Evolutionary conservation across 2,113 vertebrate species (phyloP), one percentile per base, ranked within the genome.

Genomic region (Falco punctatus): DNA sequence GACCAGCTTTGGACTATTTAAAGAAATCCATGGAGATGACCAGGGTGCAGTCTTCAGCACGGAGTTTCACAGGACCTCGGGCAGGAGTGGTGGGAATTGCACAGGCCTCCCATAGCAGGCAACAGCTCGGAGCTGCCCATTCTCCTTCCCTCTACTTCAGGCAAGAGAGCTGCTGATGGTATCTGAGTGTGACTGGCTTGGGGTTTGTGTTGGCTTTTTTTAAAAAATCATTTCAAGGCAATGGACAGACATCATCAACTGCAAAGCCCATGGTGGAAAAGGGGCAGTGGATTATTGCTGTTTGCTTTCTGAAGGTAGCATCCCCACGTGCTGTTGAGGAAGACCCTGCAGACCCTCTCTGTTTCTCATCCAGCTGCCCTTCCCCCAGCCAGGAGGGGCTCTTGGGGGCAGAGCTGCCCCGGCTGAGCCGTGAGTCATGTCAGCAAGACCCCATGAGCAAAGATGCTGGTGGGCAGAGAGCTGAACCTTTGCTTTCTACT

Each of bases 301-400:
- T 38, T 35, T 18, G 48, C 48, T 13, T 12, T 22, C 55, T 44
- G 69, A 51, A 66, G n/a, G 11, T 8, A 6, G 10, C 6, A 7
- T 1, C 38, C 2, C 1, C 35, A 2, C 1, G 6, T 27, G 87
- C 54, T 13, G 14, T 2, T 15, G 81, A 17, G 42, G 40, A 27
- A 30, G 21, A 54, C n/a, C 14, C 23, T 48, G 55, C 33, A 35
- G 65, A 61, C 17, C 30, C 35, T 54, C 40, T 49, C 46, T 10
- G 32, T 9, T 54, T 26, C 24, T 13, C 27, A n/a, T 46, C 27
- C 27, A 38, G 46, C 87, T 40, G 59, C 14, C 84, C 66, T 33
- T 22, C 27, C 33, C 32, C n/a, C 64, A 46, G 38, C 28, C 33
- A 3, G 13, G 58, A 51, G 44, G 21, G 55, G n/a, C 40, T 73